Evolutionary conservation across 2,113 vertebrate species (phyloP), one percentile per base, ranked within the genome.

Genomic region (Syngnathus typhle): DNA sequence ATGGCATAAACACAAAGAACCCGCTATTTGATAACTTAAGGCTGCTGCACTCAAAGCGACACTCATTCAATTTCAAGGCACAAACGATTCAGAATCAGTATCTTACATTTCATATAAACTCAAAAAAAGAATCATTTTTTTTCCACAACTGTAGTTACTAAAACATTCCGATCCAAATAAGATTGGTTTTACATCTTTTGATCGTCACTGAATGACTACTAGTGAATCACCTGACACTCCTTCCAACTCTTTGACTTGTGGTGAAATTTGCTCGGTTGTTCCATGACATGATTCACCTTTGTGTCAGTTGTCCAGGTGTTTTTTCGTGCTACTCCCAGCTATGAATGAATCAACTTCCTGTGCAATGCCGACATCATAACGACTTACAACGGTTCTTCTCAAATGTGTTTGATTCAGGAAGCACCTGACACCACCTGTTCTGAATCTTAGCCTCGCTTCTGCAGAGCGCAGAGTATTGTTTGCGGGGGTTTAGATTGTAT

Each of bases 381-480:
- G 62, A 61, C 65, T 80, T 62, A 72, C 60, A 52, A 68, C 80
- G 66, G 75, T 70, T 68, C 60, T 27, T 67, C 65, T 75, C 52
- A 80, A 80, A 79, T 81, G 82, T 75, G 65, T 72, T 80, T 32
- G 80, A 74, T 82, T 39, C 59, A 79, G 78, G 84, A 85, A 84
- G 56, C 81, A 76, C 85, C 82, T 83, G 82, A 82, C 74, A 75
- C 82, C 87, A 86, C 87, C 84, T 87, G 84, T 73, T 74, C 84
- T 55, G 68, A 69, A 73, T 75, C 65, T 71, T 74, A 64, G 70
- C 74, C 76, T 77, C 43, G 63, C n/a, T 65, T 78, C 78, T 76
- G 66, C 55, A 55, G 76, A 74, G 73, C 65, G 62, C 63, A 1
- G 69, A 83, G 81, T 47, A 77, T 86, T 89, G 86, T 88, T 83